A percentile compares a stretch with the other conserved stretches of the same genome.
phyloP scores from a whole-genome alignment of 2,888 invertebrate species.

The Abrostola tripartita region DNA sequence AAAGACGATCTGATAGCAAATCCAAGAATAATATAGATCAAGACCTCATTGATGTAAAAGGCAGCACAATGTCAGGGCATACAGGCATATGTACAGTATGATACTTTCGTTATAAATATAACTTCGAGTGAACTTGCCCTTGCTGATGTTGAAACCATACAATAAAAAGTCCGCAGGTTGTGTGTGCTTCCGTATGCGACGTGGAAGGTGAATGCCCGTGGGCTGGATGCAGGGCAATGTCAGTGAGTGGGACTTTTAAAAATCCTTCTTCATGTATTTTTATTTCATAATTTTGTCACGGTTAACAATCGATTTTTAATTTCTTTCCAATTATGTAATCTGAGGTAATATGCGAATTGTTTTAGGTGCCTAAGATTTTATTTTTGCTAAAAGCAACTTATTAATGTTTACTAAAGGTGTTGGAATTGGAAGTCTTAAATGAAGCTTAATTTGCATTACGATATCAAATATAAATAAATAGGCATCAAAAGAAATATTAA shows the following conservation, averaged over 20 bases:
- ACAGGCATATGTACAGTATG: constrained; percentile 23
- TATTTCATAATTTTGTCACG: constrained; percentile 30
- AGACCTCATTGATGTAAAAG: constrained; percentile 49
- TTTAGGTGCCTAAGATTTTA: background rate
- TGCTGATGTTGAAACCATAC: constrained; percentile 57
- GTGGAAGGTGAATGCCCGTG: constrained; percentile 79
- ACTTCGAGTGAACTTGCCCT: constrained; percentile 63
- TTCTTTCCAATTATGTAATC: constrained; percentile 13
- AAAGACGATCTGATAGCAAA: constrained; percentile 13
- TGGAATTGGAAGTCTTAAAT: too few species aligned
- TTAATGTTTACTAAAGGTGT: background rate
- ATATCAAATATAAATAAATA: too few species aligned
- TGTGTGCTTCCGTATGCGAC: constrained; percentile 64
- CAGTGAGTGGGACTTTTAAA: constrained; percentile 73
- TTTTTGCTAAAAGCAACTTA: background rate
- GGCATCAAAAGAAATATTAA: too few species aligned
- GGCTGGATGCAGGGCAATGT: constrained; percentile 73
- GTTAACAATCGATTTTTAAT: constrained; percentile 18
- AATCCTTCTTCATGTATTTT: constrained; percentile 59
- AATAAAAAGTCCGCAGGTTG: constrained; percentile 51
- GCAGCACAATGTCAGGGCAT: constrained; percentile 56
- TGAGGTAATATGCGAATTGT: background rate
- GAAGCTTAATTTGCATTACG: too few species aligned
- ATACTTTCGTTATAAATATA: constrained; percentile 57
- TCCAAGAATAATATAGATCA: constrained; percentile 27